A percentile compares a stretch with the other conserved stretches of the same genome.
Conservation (phyloP, 2,888 invertebrate species). For the Linnaemya vulpina region DNA sequence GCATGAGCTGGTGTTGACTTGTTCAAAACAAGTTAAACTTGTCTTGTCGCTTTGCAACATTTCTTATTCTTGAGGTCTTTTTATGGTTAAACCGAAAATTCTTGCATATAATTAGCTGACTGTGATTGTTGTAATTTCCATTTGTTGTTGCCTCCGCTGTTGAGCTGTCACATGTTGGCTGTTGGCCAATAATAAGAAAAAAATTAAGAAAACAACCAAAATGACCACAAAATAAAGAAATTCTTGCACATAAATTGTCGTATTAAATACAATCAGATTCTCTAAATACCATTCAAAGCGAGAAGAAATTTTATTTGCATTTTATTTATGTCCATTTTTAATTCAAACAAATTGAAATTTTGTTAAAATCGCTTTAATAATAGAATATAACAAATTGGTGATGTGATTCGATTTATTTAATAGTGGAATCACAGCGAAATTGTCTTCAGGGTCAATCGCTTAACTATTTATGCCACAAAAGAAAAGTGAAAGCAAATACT, state of each 20-base stretch:
- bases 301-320: slow-evolving; percentile 35
- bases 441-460: slow-evolving; percentile 62
- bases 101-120: slow-evolving; percentile 63
- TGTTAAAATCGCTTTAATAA: slow-evolving; percentile 34
- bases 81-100: slow-evolving; percentile 53
- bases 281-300: slow-evolving; percentile 59
- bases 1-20: slow-evolving; percentile 1
- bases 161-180: slow-evolving; percentile 68
- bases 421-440: slow-evolving; percentile 14
- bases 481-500: slow-evolving; percentile 55
- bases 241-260: slow-evolving; percentile 60
- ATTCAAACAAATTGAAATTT: not conserved
- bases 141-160: slow-evolving; percentile 26
- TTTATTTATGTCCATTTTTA: slow-evolving; percentile 3
- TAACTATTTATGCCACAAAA: slow-evolving; percentile 34
- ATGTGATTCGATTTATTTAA: slow-evolving; percentile 28
- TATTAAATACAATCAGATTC: slow-evolving; percentile 69
- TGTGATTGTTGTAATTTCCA: slow-evolving; percentile 40
- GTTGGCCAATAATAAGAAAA: slow-evolving; percentile 52
- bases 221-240: slow-evolving; percentile 24
- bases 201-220: slow-evolving; percentile 9
- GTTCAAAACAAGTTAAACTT: slow-evolving; percentile 32
- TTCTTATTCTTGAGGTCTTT: slow-evolving; percentile 39
- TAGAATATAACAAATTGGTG: slow-evolving; percentile 44
- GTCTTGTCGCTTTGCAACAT: not conserved